These are phyloP conservation scores for Nycticorax nycticorax DNA, from an alignment of 2,113 vertebrate genomes.

Conservation along the genomic window DNA sequence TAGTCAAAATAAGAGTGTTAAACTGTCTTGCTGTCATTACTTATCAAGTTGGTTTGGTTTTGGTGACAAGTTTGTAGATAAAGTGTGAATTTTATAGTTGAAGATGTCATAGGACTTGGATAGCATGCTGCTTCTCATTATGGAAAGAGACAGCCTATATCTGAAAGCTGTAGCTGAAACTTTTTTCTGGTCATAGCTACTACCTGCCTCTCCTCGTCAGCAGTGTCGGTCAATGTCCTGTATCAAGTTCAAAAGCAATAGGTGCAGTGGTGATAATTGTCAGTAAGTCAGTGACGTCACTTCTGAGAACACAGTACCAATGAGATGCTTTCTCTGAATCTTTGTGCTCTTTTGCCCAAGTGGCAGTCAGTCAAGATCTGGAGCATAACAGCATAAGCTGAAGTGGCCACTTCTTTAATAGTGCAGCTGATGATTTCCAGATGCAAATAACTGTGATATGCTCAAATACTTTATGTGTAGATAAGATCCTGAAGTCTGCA, in stretches of 20 bases:
- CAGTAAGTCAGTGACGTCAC: not conserved
- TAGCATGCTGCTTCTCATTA: not conserved
- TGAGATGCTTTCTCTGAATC: not conserved
- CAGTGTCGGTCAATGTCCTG: not conserved
- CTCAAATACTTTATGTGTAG: not conserved
- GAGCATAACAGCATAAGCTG: not conserved
- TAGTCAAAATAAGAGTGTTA: not conserved
- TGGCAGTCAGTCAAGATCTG: not conserved
- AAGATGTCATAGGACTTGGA: not conserved
- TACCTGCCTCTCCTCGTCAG: not conserved
- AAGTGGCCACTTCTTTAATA: not conserved
- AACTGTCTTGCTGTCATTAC: not conserved
- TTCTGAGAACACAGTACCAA: not conserved
- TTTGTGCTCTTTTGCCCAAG: not conserved
- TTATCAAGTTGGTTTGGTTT: not conserved
- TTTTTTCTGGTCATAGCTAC: not conserved
- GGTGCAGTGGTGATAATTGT: not conserved
- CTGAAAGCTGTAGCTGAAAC: not conserved
- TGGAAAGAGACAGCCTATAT: not conserved
- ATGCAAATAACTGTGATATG: not conserved
- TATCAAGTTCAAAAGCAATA: not conserved
- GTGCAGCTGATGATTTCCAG: not conserved
- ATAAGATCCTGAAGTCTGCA: not conserved
- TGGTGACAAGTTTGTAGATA: constrained; percentile 18
- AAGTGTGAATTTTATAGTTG: not conserved